A percentile compares a stretch with the other conserved stretches of the same genome.
These are phyloP conservation scores for Triops longicaudatus DNA, from an alignment of 1,140 invertebrate genomes.

Conservation along the genomic window DNA sequence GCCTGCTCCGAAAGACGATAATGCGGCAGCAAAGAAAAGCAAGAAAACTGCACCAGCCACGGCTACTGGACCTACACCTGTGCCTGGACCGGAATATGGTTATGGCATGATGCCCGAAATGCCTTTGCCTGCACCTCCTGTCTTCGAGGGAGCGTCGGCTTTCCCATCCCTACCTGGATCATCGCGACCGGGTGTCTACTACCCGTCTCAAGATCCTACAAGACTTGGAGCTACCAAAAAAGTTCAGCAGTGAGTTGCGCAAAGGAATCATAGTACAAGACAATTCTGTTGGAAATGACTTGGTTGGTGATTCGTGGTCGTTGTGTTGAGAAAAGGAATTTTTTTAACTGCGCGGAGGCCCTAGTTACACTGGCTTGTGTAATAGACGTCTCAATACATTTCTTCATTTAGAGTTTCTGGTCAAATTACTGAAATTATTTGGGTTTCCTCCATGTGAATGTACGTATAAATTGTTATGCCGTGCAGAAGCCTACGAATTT, in stretches of 20 bases:
- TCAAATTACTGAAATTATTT: no score
- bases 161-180: slow-evolving; percentile 50
- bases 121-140: slow-evolving; percentile 43
- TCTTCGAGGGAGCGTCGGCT: slow-evolving; percentile 42
- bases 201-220: slow-evolving; percentile 89
- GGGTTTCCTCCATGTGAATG: no score
- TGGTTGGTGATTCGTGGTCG: no score
- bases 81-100: slow-evolving; percentile 30
- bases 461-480: no score
- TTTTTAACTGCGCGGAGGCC: no score
- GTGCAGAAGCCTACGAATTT: no score
- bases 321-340: no score
- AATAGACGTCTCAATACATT: no score
- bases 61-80: slow-evolving; percentile 34
- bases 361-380: no score
- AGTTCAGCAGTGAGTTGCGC: neutral
- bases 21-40: slow-evolving; percentile 64
- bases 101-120: slow-evolving; percentile 29
- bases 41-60: slow-evolving; percentile 49
- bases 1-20: neutral
- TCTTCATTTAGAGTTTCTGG: no score
- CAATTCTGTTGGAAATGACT: neutral
- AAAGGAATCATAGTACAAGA: neutral
- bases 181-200: slow-evolving; percentile 59
- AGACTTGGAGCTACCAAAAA: slow-evolving; percentile 58